phyloP scores from a whole-genome alignment of 2,113 vertebrate genomes.

The Benitochromis conjunctus region DNA sequence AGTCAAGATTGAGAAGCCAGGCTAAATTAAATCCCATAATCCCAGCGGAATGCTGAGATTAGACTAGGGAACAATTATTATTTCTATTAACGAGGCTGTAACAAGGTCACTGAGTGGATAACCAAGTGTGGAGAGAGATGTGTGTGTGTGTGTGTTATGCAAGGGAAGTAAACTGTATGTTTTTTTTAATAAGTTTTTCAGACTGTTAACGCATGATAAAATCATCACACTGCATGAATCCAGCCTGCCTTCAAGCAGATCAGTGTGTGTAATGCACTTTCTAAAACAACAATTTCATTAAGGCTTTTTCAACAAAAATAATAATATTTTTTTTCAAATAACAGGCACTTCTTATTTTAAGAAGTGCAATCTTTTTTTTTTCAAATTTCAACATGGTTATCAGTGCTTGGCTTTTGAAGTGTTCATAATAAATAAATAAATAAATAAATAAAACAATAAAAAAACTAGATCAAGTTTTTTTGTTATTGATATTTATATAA shows the following conservation, averaged over 20 bases:
- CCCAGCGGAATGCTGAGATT: slow-evolving; percentile 45
- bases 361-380: background rate
- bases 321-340: background rate
- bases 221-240: background rate
- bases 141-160: background rate
- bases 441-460: background rate
- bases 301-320: too few relatives aligned
- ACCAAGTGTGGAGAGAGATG: background rate
- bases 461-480: background rate
- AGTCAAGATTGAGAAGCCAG: slow-evolving; percentile 8
- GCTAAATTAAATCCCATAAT: slow-evolving; percentile 46
- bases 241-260: background rate
- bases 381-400: background rate
- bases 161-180: background rate
- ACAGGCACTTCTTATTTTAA: background rate
- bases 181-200: background rate
- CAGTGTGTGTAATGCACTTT: background rate
- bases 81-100: slow-evolving; percentile 43
- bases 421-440: background rate
- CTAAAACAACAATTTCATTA: background rate
- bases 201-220: background rate
- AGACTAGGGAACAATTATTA: slow-evolving; percentile 33
- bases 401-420: background rate
- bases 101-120: slow-evolving; percentile 22
- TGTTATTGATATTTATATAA: background rate